These are phyloP conservation scores for Heterodera carotae DNA, from an alignment of 1,140 invertebrate genomes.

Conservation along the genomic window DNA sequence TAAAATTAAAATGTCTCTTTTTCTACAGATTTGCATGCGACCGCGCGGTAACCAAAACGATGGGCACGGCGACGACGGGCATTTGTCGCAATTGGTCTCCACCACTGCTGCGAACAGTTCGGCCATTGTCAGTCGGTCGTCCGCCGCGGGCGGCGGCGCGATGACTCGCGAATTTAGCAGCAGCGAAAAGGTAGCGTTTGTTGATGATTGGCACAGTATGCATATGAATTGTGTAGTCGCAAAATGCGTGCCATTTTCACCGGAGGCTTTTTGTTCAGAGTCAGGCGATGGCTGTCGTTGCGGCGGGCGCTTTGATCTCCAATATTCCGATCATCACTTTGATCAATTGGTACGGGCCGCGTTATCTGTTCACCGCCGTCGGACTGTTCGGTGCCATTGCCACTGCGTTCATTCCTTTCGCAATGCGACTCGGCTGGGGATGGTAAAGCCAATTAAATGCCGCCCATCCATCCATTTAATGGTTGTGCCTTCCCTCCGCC, in stretches of 20 bases:
- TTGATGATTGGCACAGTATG: background rate
- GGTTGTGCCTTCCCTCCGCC: too few species aligned
- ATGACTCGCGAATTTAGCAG: slow-evolving; percentile 30
- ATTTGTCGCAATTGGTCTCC: background rate
- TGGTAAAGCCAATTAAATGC: slow-evolving; percentile 20
- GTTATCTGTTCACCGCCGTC: slow-evolving; percentile 43
- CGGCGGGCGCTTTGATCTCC: slow-evolving; percentile 24
- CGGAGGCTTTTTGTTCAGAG: slow-evolving; percentile 20
- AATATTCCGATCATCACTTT: slow-evolving; percentile 37
- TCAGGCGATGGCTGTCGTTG: slow-evolving; percentile 27
- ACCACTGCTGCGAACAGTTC: too few species aligned
- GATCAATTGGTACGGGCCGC: slow-evolving; percentile 43
- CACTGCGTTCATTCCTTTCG: slow-evolving; percentile 40
- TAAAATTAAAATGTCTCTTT: slow-evolving; percentile 1
- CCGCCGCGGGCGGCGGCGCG: too few species aligned
- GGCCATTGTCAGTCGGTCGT: too few species aligned
- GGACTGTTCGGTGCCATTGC: slow-evolving; percentile 42
- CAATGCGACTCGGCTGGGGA: slow-evolving; percentile 31
- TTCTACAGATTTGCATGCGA: slow-evolving; percentile 32
- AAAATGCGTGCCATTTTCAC: slow-evolving; percentile 2
- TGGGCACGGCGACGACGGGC: background rate
- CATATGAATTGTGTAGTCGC: background rate
- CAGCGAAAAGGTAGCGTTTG: slow-evolving; percentile 21
- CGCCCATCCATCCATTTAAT: too few species aligned
- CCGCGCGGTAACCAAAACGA: slow-evolving; percentile 11